Evolutionary conservation across 2,888 invertebrate genomes (phyloP).

Genomic region (Pristionchus japonicus): DNA sequence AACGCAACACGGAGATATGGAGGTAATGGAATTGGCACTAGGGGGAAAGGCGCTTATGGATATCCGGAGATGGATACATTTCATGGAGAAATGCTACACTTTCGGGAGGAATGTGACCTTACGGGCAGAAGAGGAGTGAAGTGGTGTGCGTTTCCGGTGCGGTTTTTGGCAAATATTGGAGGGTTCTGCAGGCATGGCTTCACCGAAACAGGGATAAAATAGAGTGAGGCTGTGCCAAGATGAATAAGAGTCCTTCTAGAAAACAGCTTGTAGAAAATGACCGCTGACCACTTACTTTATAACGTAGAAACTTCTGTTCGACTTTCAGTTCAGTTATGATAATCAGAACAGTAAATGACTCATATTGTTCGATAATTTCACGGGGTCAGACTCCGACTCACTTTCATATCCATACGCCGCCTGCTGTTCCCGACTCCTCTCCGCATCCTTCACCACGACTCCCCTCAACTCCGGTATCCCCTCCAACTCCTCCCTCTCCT

Average conservation of each 20-base stretch:
- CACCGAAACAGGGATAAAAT: too few relatives aligned
- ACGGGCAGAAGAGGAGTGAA: background rate
- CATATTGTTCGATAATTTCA: background rate
- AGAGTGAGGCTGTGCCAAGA: too few relatives aligned
- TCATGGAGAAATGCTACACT: background rate
- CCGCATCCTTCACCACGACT: background rate
- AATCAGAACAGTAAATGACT: too few relatives aligned
- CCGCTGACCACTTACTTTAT: too few relatives aligned
- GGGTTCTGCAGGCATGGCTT: too few relatives aligned
- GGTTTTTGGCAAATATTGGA: background rate
- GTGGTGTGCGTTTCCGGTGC: background rate
- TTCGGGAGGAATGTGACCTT: background rate
- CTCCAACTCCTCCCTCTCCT: background rate
- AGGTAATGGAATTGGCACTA: slow-evolving; percentile 28
- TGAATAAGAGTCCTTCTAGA: too few relatives aligned
- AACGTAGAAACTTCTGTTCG: background rate
- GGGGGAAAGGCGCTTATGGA: slow-evolving; percentile 6
- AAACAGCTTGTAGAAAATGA: too few relatives aligned
- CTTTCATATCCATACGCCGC: background rate
- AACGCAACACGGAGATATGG: background rate
- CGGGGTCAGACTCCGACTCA: background rate
- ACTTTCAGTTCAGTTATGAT: background rate
- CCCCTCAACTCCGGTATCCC: background rate
- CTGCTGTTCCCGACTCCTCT: background rate
- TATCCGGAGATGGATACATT: slow-evolving; percentile 20